Conservation (phyloP, 35 echinoderm and acorn worm species). For the Chiridota heheva region DNA sequence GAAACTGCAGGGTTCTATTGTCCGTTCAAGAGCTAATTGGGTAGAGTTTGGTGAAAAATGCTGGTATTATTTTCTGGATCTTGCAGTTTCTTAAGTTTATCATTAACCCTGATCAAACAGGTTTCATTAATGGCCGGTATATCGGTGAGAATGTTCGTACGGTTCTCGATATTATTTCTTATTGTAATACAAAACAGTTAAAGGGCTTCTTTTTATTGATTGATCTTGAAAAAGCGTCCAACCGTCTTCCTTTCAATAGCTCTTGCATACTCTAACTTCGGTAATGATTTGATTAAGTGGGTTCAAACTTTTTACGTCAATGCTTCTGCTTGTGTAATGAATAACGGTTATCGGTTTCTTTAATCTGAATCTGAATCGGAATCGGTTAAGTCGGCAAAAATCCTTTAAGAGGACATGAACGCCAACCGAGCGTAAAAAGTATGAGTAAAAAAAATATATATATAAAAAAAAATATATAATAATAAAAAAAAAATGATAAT, state of each 20-base stretch:
- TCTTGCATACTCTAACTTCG: constrained; percentile 20
- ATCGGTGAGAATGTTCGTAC: constrained; percentile 19
- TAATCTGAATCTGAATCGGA: too few relatives aligned
- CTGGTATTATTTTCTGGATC: too few relatives aligned
- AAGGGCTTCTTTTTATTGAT: background rate
- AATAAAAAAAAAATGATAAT: too few relatives aligned
- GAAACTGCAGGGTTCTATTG: too few relatives aligned
- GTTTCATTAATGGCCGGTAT: constrained; percentile 17
- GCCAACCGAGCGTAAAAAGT: too few relatives aligned
- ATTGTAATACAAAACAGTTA: background rate
- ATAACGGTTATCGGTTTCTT: constrained; percentile 41
- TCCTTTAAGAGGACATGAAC: too few relatives aligned
- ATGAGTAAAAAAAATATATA: too few relatives aligned
- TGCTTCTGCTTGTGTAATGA: constrained; percentile 3
- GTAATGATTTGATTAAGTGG: constrained; percentile 12
- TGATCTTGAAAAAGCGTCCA: constrained; percentile 14
- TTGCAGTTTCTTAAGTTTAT: background rate
- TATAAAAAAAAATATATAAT: too few relatives aligned
- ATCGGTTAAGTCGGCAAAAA: too few relatives aligned
- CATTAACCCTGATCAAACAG: constrained; percentile 1
- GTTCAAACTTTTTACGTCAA: constrained; percentile 19
- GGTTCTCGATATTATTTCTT: constrained; percentile 1
- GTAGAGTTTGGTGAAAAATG: too few relatives aligned
- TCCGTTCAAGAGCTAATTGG: too few relatives aligned
- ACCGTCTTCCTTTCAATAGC: background rate